A percentile compares a stretch with the other conserved stretches of the same genome.
These are phyloP conservation scores for Pherbina coryleti DNA, from an alignment of 2,888 invertebrate genomes.

Conservation along the genomic window DNA sequence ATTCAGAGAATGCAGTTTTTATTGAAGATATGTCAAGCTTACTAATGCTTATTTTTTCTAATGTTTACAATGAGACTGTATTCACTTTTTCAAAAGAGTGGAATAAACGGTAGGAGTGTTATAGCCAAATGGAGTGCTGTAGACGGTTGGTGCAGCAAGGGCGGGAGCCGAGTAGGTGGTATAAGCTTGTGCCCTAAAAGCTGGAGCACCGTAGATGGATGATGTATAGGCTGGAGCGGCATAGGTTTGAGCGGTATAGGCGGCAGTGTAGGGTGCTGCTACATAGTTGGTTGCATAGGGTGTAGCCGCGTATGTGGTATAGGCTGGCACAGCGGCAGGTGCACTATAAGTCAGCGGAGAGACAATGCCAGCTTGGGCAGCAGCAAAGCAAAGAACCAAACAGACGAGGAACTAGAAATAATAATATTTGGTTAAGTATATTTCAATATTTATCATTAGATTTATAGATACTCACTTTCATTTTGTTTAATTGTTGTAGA, in stretches of 20 bases:
- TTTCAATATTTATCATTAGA: too few species aligned
- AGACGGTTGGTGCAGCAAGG: slow-evolving; percentile 40
- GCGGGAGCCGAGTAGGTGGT: slow-evolving; percentile 47
- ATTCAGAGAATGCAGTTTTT: not conserved
- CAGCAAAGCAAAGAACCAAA: slow-evolving; percentile 61
- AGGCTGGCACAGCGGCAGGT: slow-evolving; percentile 40
- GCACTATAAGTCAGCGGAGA: slow-evolving; percentile 48
- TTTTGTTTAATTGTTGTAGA: not conserved
- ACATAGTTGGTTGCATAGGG: slow-evolving; percentile 49
- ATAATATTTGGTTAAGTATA: not conserved
- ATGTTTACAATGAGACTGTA: not conserved
- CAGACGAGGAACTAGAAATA: slow-evolving; percentile 62
- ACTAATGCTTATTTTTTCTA: not conserved
- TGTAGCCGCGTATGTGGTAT: slow-evolving; percentile 46
- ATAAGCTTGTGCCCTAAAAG: not conserved
- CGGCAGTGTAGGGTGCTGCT: slow-evolving; percentile 44
- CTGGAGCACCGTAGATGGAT: not conserved
- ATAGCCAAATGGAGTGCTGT: slow-evolving; percentile 4
- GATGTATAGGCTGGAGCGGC: slow-evolving; percentile 48
- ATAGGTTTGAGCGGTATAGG: slow-evolving; percentile 48
- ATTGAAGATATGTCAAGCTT: not conserved
- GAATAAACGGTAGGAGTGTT: slow-evolving; percentile 4
- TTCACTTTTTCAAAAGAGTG: slow-evolving; percentile 14
- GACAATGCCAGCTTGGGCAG: slow-evolving; percentile 58
- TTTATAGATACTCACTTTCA: not conserved